Percentiles rank a stretch among this genome's conserved stretches.
Evolutionary conservation across 2,888 invertebrate genomes (phyloP).

Genomic region (Himalopsyche japonica): DNA sequence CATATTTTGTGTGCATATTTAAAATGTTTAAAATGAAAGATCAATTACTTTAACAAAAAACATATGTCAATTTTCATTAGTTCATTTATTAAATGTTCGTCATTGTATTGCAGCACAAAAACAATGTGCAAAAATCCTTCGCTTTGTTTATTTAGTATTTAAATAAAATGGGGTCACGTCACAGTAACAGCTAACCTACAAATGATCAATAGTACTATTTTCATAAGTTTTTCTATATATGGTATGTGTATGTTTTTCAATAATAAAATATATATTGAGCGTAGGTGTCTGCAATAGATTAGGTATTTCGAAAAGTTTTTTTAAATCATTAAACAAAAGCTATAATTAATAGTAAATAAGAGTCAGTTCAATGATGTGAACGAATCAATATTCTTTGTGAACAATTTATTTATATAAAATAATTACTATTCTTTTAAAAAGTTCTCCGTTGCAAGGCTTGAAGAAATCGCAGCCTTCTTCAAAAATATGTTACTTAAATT

Average conservation of each 20-base stretch:
- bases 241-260: background rate
- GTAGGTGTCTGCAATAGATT: background rate
- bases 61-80: background rate
- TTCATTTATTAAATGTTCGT: background rate
- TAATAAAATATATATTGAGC: background rate
- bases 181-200: background rate
- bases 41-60: background rate
- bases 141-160: background rate
- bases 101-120: background rate
- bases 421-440: too few relatives aligned
- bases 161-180: background rate
- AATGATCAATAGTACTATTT: background rate
- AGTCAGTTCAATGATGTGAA: too few relatives aligned
- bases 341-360: background rate
- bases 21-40: background rate
- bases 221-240: background rate
- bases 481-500: too few relatives aligned
- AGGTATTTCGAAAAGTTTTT: background rate
- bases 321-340: background rate
- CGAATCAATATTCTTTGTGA: too few relatives aligned
- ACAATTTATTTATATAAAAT: too few relatives aligned
- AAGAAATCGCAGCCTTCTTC: too few relatives aligned
- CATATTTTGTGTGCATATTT: too few relatives aligned
- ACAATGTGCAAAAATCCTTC: background rate
- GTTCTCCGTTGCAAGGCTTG: too few relatives aligned